These are phyloP conservation scores for Vollenhovia emeryi DNA, from an alignment of 1,140 invertebrate species.

Conservation along the genomic window DNA sequence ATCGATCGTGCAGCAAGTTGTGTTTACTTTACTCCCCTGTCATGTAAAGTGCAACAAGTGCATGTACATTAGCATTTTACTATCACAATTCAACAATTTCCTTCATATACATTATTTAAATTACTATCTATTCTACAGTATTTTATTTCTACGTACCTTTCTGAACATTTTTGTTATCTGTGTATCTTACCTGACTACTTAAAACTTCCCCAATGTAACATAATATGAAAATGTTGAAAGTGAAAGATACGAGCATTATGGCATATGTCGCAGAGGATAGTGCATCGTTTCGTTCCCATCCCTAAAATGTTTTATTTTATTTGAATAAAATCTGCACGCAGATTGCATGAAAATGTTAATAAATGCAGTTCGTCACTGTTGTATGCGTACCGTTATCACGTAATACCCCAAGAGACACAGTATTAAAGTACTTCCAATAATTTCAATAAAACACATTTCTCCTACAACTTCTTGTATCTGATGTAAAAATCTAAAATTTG, in stretches of 20 bases:
- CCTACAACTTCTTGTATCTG: constrained; percentile 54
- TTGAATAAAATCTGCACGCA: constrained; percentile 50
- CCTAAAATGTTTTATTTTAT: constrained; percentile 56
- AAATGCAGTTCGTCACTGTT: neutral
- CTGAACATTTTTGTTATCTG: constrained; percentile 1
- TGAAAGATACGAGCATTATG: constrained; percentile 63
- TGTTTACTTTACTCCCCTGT: constrained; percentile 59
- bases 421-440: constrained; percentile 75
- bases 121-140: neutral
- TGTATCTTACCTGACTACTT: constrained; percentile 61
- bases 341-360: constrained; percentile 36
- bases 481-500: constrained; percentile 42
- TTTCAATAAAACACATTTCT: constrained; percentile 74
- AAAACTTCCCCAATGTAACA: constrained; percentile 74
- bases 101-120: neutral
- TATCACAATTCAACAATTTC: neutral
- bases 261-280: constrained; percentile 34
- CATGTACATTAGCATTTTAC: neutral
- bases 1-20: constrained; percentile 53
- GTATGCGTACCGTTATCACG: constrained; percentile 67
- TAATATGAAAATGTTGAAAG: constrained; percentile 73
- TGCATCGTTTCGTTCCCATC: constrained; percentile 49
- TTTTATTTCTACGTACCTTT: neutral
- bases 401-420: constrained; percentile 77
- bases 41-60: neutral